Conservation (phyloP, 37 sponge, comb jelly and placozoan species). For the Cliona cf. orientalis region DNA sequence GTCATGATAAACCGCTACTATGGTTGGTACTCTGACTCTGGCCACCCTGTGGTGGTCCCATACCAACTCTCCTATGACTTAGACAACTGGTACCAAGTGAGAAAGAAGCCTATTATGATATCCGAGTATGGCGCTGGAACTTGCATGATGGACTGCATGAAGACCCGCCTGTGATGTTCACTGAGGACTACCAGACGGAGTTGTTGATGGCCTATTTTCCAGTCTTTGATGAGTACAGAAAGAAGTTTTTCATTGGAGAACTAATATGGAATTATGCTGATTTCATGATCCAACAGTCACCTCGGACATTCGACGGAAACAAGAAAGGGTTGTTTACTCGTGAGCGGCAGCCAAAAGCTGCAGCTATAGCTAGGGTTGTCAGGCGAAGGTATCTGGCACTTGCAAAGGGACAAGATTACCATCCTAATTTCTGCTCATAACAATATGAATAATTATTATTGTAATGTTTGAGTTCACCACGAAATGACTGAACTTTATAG, state of each 20-base stretch:
- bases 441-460: too few species aligned
- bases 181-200: slow-evolving; percentile 62
- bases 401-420: slow-evolving; percentile 4
- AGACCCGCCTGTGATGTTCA: slow-evolving; percentile 48
- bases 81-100: slow-evolving; percentile 41
- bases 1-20: slow-evolving; percentile 59
- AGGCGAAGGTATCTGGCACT: slow-evolving; percentile 47
- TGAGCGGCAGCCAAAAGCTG: slow-evolving; percentile 73
- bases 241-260: slow-evolving; percentile 68
- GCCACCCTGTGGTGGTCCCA: slow-evolving; percentile 26
- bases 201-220: slow-evolving; percentile 1
- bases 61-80: slow-evolving; percentile 25
- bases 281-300: slow-evolving; percentile 44
- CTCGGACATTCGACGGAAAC: slow-evolving; percentile 51
- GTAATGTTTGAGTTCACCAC: too few species aligned
- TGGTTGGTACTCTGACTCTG: slow-evolving; percentile 59
- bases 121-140: slow-evolving; percentile 76
- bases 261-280: slow-evolving; percentile 79
- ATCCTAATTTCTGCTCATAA: too few species aligned
- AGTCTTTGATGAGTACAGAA: slow-evolving; percentile 54
- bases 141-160: slow-evolving; percentile 58
- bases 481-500: too few species aligned
- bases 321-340: slow-evolving; percentile 66
- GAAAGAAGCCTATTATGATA: slow-evolving; percentile 59
- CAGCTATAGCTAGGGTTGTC: slow-evolving; percentile 52